A percentile compares a stretch with the other conserved stretches of the same genome.
phyloP scores from a whole-genome alignment of 2,797 vertebrate genomes.

The Furcifer pardalis region DNA sequence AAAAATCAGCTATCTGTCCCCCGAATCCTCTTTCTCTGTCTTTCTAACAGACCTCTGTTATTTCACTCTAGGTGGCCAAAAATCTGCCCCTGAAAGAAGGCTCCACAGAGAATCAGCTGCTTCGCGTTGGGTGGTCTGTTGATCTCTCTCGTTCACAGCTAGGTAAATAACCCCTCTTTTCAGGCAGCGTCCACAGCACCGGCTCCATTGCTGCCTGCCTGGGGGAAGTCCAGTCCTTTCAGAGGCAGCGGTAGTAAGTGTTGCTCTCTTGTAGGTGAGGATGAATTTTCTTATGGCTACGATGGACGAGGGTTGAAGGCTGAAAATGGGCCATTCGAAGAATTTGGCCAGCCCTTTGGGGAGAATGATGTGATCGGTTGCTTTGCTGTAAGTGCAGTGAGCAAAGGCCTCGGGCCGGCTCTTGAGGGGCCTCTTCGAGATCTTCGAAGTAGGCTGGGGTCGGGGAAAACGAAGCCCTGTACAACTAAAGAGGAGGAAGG shows the following conservation, averaged over 20 bases:
- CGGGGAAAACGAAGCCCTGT: background rate
- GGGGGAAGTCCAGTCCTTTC: too few relatives aligned
- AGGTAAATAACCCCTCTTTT: constrained; percentile 74
- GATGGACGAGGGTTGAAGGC: constrained; percentile 84
- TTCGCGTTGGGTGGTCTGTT: constrained; percentile 90
- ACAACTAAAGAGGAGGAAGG: background rate
- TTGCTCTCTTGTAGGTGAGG: constrained; percentile 79
- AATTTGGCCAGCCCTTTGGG: constrained; percentile 84
- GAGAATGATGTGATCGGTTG: constrained; percentile 90
- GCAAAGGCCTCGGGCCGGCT: background rate
- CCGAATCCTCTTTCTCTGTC: too few relatives aligned
- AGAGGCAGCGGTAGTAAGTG: background rate
- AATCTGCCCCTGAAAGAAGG: constrained; percentile 75
- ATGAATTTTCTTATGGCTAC: constrained; percentile 86
- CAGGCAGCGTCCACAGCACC: too few relatives aligned
- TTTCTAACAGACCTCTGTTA: background rate
- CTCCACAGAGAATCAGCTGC: constrained; percentile 70
- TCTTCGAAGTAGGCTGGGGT: background rate
- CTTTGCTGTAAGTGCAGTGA: constrained; percentile 83
- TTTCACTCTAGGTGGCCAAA: constrained; percentile 75
- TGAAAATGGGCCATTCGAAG: constrained; percentile 78
- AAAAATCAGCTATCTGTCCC: too few relatives aligned
- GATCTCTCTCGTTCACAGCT: constrained; percentile 81
- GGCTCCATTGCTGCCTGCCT: background rate
- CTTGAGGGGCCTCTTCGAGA: background rate